Conservation (phyloP, 2,888 invertebrate genomes). For the Toxonevra muliebris region DNA sequence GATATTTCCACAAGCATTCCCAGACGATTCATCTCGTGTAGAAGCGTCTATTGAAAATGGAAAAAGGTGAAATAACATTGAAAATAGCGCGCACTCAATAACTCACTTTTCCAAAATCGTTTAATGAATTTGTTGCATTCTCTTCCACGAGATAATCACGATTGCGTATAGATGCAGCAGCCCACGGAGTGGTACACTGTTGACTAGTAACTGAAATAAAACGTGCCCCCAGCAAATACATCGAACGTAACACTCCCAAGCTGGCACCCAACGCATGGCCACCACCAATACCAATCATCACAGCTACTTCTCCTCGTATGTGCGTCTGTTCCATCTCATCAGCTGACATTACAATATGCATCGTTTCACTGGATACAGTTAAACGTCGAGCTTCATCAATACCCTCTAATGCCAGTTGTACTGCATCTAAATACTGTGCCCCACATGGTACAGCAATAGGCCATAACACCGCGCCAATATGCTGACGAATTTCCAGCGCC, state of each 20-base stretch:
- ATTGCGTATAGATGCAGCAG: constrained; percentile 60
- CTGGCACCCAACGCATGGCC: constrained; percentile 76
- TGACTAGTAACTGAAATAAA: constrained; percentile 73
- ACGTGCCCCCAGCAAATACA: constrained; percentile 73
- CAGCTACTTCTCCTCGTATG: constrained; percentile 70
- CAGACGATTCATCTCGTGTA: constrained; percentile 74
- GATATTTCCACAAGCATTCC: constrained; percentile 77
- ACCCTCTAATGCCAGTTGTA: constrained; percentile 73
- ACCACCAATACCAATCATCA: constrained; percentile 73
- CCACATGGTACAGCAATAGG: constrained; percentile 69
- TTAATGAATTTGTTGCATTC: constrained; percentile 62
- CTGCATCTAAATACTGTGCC: constrained; percentile 73
- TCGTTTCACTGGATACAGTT: constrained; percentile 66
- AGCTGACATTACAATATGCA: constrained; percentile 69
- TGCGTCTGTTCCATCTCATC: constrained; percentile 71
- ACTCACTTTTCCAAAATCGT: constrained; percentile 64
- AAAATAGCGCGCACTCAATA: neutral
- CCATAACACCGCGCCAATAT: constrained; percentile 67
- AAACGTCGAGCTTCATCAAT: constrained; percentile 73
- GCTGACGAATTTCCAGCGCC: constrained; percentile 59
- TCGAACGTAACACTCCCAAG: constrained; percentile 72
- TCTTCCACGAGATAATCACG: constrained; percentile 60
- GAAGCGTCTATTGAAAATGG: constrained; percentile 66
- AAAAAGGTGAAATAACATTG: neutral
- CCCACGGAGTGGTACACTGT: constrained; percentile 76